Evolutionary conservation across 1,140 invertebrate genomes (phyloP).

Genomic region (Pseudomyrmex gracilis): DNA sequence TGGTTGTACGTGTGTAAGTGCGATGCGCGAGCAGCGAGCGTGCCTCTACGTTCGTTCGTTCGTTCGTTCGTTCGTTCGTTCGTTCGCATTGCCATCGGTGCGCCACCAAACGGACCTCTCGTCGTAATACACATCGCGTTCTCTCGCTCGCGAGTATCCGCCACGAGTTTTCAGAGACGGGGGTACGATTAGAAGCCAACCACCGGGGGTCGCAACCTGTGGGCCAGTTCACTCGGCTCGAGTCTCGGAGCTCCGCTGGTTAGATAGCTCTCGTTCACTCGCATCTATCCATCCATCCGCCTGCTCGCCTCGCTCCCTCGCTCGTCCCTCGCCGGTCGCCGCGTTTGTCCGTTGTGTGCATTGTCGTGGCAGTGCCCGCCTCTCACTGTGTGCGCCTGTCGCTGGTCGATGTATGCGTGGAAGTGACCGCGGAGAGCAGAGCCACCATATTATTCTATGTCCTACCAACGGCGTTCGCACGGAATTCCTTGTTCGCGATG

Average conservation of each 20-base stretch:
- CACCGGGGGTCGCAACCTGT: neutral
- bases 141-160: conserved; percentile 63
- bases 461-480: conserved; percentile 58
- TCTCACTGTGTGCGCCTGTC: conserved; percentile 6
- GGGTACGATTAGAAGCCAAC: conserved; percentile 56
- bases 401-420: conserved; percentile 65
- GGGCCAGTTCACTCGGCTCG: no score
- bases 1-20: neutral
- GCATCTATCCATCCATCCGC: neutral
- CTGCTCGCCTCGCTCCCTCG: neutral
- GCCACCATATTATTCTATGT: conserved; percentile 78
- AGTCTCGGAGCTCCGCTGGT: no score
- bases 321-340: conserved; percentile 45
- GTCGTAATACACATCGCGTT: conserved; percentile 52
- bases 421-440: conserved; percentile 68
- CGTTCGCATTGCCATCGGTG: conserved; percentile 60
- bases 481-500: conserved; percentile 40
- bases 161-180: conserved; percentile 62
- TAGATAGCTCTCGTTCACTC: no score
- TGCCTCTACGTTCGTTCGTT: neutral
- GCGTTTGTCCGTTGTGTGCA: conserved; percentile 3
- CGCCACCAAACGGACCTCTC: conserved; percentile 69
- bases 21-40: neutral
- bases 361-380: neutral
- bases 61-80: conserved; percentile 51